Evolutionary conservation across 2,888 invertebrate species (phyloP).

Genomic region (Synergus itoensis): DNA sequence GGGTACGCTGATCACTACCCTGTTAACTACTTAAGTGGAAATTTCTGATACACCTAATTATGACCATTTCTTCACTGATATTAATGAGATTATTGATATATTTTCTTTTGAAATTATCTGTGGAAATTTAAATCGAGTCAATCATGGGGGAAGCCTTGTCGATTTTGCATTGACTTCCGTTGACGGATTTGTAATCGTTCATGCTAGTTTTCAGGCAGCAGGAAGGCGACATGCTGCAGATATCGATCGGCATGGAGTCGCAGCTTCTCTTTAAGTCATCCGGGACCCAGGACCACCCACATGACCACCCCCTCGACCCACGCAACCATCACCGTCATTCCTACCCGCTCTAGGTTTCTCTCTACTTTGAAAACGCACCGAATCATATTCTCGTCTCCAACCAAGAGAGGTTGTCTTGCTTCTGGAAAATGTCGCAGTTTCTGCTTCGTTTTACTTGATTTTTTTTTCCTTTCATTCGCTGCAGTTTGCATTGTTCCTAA

Average conservation of each 20-base stretch:
- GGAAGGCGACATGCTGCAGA: constrained; percentile 58
- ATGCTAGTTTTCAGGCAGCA: constrained; percentile 44
- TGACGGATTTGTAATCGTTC: constrained; percentile 21
- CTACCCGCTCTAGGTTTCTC: constrained; percentile 43
- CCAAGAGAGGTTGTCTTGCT: background rate
- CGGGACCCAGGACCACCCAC: constrained; percentile 67
- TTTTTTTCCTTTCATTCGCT: background rate
- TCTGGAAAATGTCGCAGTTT: background rate
- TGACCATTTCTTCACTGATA: background rate
- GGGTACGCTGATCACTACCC: no score
- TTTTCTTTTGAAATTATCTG: background rate
- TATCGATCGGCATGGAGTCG: constrained; percentile 74
- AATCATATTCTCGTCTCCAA: background rate
- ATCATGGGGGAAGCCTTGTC: background rate
- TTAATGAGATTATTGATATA: background rate
- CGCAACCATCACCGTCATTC: constrained; percentile 44
- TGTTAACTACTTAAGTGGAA: background rate
- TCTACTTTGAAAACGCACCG: background rate
- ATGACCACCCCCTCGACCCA: constrained; percentile 46
- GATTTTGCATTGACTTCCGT: background rate
- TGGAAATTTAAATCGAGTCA: background rate
- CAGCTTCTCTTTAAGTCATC: constrained; percentile 77
- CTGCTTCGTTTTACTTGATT: background rate
- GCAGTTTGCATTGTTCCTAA: background rate
- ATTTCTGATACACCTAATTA: background rate